These are phyloP conservation scores for Smithornis capensis DNA, from an alignment of 2,113 vertebrate species.

Conservation along the genomic window DNA sequence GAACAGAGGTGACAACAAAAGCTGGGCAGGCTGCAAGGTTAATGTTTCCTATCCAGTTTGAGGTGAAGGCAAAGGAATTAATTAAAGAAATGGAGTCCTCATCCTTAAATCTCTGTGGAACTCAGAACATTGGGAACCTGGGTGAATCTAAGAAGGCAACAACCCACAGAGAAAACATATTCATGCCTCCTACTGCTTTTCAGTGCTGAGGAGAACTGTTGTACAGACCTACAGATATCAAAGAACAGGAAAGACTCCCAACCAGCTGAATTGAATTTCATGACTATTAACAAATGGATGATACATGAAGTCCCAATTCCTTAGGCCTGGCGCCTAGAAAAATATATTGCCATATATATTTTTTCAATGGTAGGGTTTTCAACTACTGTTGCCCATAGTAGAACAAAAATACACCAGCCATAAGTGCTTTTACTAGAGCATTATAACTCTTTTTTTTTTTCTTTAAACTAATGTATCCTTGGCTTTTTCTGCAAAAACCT, in stretches of 20 bases:
- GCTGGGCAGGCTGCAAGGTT: background rate
- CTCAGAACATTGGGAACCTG: background rate
- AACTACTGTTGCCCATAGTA: accelerated
- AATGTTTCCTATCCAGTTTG: background rate
- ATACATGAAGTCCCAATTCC: background rate
- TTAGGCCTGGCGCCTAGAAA: background rate
- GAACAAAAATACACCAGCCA: background rate
- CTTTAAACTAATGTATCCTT: background rate
- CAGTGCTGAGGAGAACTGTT: background rate
- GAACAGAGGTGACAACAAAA: background rate
- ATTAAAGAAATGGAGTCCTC: background rate
- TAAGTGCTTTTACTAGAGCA: background rate
- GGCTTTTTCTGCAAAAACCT: background rate
- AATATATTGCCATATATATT: background rate
- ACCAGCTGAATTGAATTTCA: background rate
- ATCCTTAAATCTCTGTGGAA: background rate
- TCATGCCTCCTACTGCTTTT: background rate
- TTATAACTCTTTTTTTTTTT: background rate
- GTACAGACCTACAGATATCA: background rate
- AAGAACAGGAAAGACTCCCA: background rate
- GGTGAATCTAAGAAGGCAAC: background rate
- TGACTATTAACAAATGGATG: background rate
- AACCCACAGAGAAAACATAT: background rate
- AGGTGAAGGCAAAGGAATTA: background rate
- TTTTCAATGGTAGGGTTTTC: background rate